Base-by-base conservation (phyloP, 2,113 vertebrate genomes). In the Damaliscus lunatus region DNA sequence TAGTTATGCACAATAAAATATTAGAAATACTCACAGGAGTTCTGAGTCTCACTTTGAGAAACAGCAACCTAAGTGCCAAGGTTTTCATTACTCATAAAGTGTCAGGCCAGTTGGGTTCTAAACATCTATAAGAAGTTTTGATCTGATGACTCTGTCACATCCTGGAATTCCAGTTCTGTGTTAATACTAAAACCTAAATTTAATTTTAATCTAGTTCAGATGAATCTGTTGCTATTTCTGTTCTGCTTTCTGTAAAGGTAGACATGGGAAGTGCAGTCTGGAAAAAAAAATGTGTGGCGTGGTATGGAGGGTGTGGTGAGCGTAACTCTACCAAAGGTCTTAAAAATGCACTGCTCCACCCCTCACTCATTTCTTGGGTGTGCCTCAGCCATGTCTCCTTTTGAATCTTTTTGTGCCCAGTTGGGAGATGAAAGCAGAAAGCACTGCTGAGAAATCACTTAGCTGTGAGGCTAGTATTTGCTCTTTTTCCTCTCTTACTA, bases 191-290 rank as follows among this genome's bases (percentile, higher is more conserved):
- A 96, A 87, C 7, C 46, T 90, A 95, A 78, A 93, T 92, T 92
- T 90, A 67, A 94, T 95, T 96, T 94, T 95, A 96, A 95, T 88
- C 52, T 84, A 90, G 89, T 67, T 97, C 92, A 94, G 80, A 96
- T 83, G 91, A 40, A 25, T 31, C 52, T 96, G 52, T 64, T 89
- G 31, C 62, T 95, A 60, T 92, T 88, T 33, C 48, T 74, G 83
- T 36, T 33, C 52, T 43, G 27, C 50, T 86, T 95, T 98, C 62
- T 95, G 17, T 88, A 84, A 96, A 96, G 95, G 92, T 85, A 81
- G 81, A 82, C 21, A 5, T 50, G 25, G 23, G 62, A 95, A 92
- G 52, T 90, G 19, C 9, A 33, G 57, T 52, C 33, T 95, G 77
- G 89, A 91, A 52, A 48, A 59, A 90, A 60, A 87, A 78, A 43